Evolutionary conservation across 1,140 invertebrate species (phyloP).

Genomic region (Drosophila lacertosa): DNA sequence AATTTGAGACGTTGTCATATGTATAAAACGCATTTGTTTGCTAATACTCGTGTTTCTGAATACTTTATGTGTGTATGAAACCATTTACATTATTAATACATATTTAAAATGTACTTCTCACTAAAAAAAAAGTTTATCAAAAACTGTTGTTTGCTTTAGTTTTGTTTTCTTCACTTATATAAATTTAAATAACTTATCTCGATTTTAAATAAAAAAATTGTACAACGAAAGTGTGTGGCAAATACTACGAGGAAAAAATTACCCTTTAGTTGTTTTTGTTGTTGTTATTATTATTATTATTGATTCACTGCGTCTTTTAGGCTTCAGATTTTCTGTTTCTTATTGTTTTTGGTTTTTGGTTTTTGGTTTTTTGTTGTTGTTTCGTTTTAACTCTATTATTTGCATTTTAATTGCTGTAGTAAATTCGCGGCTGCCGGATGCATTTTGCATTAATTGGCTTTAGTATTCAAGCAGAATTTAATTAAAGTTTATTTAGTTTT

Average conservation of each 20-base stretch:
- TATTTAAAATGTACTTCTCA: conserved; percentile 32
- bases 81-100: conserved; percentile 54
- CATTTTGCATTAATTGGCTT: conserved; percentile 42
- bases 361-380: conserved; percentile 4
- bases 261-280: conserved; percentile 47
- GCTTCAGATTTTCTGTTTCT: conserved; percentile 11
- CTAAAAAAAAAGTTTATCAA: conserved; percentile 51
- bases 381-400: conserved; percentile 2
- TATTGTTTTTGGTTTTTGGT: no score
- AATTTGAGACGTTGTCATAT: neutral
- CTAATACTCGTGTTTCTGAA: conserved; percentile 34
- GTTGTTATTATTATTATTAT: conserved; percentile 19
- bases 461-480: conserved; percentile 23
- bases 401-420: conserved; percentile 34
- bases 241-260: conserved; percentile 55
- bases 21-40: conserved; percentile 20
- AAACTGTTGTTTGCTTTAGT: conserved; percentile 23
- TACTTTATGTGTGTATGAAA: conserved; percentile 47
- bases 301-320: conserved; percentile 13
- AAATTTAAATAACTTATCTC: conserved; percentile 46
- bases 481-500: conserved; percentile 22
- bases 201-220: conserved; percentile 31
- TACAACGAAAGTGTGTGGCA: conserved; percentile 34
- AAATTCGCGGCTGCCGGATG: conserved; percentile 42
- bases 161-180: conserved; percentile 7